A percentile compares a stretch with the other conserved stretches of the same genome.
Conservation (phyloP, 2,113 vertebrate species). For the Brachyhypopomus gauderio region DNA sequence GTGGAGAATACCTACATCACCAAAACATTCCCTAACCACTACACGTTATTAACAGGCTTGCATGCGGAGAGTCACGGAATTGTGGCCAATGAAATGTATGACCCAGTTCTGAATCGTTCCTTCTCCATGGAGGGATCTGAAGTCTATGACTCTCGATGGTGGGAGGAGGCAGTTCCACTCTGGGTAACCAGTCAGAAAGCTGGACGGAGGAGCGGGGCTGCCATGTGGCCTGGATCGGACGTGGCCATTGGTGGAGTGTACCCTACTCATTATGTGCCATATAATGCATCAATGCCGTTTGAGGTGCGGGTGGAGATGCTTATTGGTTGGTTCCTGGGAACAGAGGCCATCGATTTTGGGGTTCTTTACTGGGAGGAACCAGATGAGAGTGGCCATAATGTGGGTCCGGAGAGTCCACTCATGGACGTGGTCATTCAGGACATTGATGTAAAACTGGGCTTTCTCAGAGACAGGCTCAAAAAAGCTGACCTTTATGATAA, state of each 20-base stretch:
- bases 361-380: conserved; percentile 93
- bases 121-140: conserved; percentile 83
- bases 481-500: conserved; percentile 75
- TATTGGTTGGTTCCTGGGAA: conserved; percentile 82
- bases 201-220: conserved; percentile 81
- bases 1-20: conserved; percentile 90
- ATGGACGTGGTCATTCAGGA: conserved; percentile 80
- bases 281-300: conserved; percentile 83
- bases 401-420: conserved; percentile 82
- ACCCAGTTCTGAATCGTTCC: conserved; percentile 78
- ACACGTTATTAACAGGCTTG: conserved; percentile 92
- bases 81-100: conserved; percentile 90
- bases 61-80: conserved; percentile 94
- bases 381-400: conserved; percentile 80
- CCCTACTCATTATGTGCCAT: conserved; percentile 79
- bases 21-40: conserved; percentile 97
- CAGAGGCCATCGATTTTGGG: conserved; percentile 83
- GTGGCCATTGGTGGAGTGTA: conserved; percentile 81
- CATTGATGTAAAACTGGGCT: conserved; percentile 85
- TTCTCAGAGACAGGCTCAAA: conserved; percentile 81
- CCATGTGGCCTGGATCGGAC: conserved; percentile 92
- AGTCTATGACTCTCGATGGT: conserved; percentile 82
- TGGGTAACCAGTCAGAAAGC: conserved; percentile 88
- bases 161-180: conserved; percentile 86
- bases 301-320: conserved; percentile 80